Conservation (phyloP, 2,888 invertebrate species). For the Melitaea athalia region DNA sequence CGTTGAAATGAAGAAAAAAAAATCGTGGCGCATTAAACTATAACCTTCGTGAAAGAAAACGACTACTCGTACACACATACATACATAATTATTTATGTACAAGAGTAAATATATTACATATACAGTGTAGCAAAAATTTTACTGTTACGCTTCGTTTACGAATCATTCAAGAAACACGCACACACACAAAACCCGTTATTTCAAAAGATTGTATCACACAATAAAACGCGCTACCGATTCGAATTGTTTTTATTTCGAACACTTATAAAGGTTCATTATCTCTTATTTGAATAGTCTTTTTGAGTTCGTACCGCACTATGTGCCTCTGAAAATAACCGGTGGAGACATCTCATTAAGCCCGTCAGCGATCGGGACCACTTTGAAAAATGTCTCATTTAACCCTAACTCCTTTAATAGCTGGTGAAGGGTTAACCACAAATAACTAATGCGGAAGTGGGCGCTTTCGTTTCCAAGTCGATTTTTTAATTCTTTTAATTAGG, state of each 20-base stretch:
- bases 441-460: slow-evolving; percentile 77
- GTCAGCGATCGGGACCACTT: slow-evolving; percentile 68
- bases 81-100: slow-evolving; percentile 61
- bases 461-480: slow-evolving; percentile 58
- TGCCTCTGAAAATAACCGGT: slow-evolving; percentile 73
- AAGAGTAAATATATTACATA: slow-evolving; percentile 41
- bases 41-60: too few relatives aligned
- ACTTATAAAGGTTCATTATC: slow-evolving; percentile 44
- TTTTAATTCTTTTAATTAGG: slow-evolving; percentile 81
- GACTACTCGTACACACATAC: too few relatives aligned
- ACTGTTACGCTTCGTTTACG: slow-evolving; percentile 68
- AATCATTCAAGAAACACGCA: slow-evolving; percentile 65
- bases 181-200: slow-evolving; percentile 27
- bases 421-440: slow-evolving; percentile 81
- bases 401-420: slow-evolving; percentile 77
- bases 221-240: slow-evolving; percentile 30
- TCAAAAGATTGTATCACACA: slow-evolving; percentile 27
- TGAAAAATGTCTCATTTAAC: slow-evolving; percentile 82
- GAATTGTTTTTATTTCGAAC: slow-evolving; percentile 31
- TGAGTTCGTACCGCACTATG: slow-evolving; percentile 46
- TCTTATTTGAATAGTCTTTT: slow-evolving; percentile 41
- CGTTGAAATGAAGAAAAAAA: too few relatives aligned
- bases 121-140: slow-evolving; percentile 57
- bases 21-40: too few relatives aligned
- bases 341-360: slow-evolving; percentile 79